Evolutionary conservation across 2,797 vertebrate genomes (phyloP), one percentile per base, ranked within the genome.

Genomic region (Pseudochirops cupreus): DNA sequence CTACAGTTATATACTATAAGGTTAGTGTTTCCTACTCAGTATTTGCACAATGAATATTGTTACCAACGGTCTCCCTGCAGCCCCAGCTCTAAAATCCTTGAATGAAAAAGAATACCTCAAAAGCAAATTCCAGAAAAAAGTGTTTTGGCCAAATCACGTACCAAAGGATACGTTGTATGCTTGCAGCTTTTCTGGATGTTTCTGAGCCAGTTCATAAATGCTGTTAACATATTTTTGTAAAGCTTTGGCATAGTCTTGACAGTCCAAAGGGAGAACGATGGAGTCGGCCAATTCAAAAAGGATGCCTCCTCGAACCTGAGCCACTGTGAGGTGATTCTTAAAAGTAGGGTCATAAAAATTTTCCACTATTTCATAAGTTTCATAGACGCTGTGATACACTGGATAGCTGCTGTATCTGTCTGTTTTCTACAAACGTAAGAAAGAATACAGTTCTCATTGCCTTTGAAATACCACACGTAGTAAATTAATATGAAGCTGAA

Each of bases 331-430:
- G 54, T 99, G 99, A 95, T 99, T 99, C 95, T 98, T 99, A 98
- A 99, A 99, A 28, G 98, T 97, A 0, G 99, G 99, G 98, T 99
- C 99, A 29, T 99, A 99, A 98, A 99, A 99, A 89, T 93, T 98
- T 95, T 99, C 99, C 98, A 99, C 99, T 31, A 99, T 96, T 98
- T 99, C 99, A 31, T 99, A 99, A 5, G 99, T 99, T 98, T 99
- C 99, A 91, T 99, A 99, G 92, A 99, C 99, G 56, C 99, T 99
- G 99, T 99, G 99, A 97, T 99, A 99, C 74, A 99, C 99, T 0
- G 99, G 99, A 92, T 99, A 99, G 97, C 98, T 99, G 98, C 99
- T 99, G 97, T 99, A 99, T 95, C 98, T 99, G 98, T 99, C 99
- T 0, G 98, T 99, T 58, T 99, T 98, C 99, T 99, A 98, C 0